phyloP scores from a whole-genome alignment of 1,140 invertebrate species.

The Gonatopus flavifemur region DNA sequence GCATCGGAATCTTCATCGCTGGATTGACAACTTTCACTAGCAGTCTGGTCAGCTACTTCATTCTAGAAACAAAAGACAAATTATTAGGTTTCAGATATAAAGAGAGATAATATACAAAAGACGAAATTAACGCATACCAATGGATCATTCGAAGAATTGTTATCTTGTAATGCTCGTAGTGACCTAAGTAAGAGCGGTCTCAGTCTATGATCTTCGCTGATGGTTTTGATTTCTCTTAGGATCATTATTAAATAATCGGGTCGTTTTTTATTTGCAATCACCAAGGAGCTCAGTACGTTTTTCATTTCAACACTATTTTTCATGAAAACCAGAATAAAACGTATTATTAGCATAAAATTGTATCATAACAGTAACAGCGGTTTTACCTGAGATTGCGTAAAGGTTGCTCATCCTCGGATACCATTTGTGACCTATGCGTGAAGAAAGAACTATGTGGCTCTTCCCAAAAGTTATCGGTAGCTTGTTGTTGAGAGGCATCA shows the following conservation, averaged over 20 bases:
- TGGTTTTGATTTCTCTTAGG: conserved; percentile 66
- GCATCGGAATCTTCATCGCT: conserved; percentile 51
- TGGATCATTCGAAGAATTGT: conserved; percentile 31
- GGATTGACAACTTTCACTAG: conserved; percentile 45
- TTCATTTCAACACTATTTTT: conserved; percentile 37
- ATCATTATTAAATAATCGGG: conserved; percentile 70
- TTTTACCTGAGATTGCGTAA: conserved; percentile 27
- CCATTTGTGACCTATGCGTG: conserved; percentile 31
- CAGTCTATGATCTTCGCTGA: conserved; percentile 66
- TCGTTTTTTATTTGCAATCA: conserved; percentile 68
- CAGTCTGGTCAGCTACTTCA: conserved; percentile 40
- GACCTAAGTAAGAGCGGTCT: conserved; percentile 64
- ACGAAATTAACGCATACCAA: conserved; percentile 27
- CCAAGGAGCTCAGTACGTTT: conserved; percentile 69
- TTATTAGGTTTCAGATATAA: background rate
- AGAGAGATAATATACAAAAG: too few relatives aligned
- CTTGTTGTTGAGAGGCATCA: conserved; percentile 34
- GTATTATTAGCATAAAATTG: conserved; percentile 4
- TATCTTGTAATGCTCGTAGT: conserved; percentile 55
- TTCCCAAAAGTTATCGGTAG: conserved; percentile 41
- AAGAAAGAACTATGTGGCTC: conserved; percentile 39
- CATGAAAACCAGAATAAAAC: background rate
- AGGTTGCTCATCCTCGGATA: conserved; percentile 32
- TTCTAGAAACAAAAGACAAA: conserved; percentile 27
- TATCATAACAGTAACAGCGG: background rate